Conservation (phyloP, 2,888 invertebrate species). For the Lobophora halterata region DNA sequence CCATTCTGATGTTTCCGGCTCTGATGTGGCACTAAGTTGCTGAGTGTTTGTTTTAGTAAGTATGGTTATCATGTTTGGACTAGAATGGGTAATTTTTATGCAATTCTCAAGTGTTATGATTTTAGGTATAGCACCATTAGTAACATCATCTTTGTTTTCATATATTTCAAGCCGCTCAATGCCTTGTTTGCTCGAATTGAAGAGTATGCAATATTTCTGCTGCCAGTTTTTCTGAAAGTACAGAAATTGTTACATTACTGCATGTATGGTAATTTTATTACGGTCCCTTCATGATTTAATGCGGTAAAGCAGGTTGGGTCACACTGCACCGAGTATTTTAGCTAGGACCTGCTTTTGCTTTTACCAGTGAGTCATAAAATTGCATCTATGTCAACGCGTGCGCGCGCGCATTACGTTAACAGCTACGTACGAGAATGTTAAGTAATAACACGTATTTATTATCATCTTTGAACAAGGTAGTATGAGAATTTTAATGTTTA, state of each 20-base stretch:
- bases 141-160: constrained; percentile 88
- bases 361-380: constrained; percentile 35
- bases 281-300: constrained; percentile 13
- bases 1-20: constrained; percentile 88
- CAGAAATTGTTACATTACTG: constrained; percentile 11
- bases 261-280: constrained; percentile 12
- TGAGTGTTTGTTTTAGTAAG: constrained; percentile 88
- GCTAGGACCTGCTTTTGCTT: constrained; percentile 29
- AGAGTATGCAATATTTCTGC: constrained; percentile 88
- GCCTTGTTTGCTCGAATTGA: constrained; percentile 91
- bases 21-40: constrained; percentile 81
- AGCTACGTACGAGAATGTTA: constrained; percentile 22
- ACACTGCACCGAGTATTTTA: constrained; percentile 14
- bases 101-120: constrained; percentile 93
- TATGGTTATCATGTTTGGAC: constrained; percentile 83
- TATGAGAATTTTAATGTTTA: no score
- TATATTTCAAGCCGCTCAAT: constrained; percentile 92
- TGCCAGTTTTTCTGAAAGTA: constrained; percentile 92
- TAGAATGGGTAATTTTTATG: constrained; percentile 88
- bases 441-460: not conserved
- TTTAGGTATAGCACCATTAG: constrained; percentile 82
- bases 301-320: constrained; percentile 27
- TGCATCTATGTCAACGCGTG: constrained; percentile 29
- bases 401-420: constrained; percentile 14
- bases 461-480: constrained; percentile 8